A percentile compares a stretch with the other conserved stretches of the same genome.
phyloP scores from a whole-genome alignment of 1,140 invertebrate genomes.

The Himalopsyche phryganea region DNA sequence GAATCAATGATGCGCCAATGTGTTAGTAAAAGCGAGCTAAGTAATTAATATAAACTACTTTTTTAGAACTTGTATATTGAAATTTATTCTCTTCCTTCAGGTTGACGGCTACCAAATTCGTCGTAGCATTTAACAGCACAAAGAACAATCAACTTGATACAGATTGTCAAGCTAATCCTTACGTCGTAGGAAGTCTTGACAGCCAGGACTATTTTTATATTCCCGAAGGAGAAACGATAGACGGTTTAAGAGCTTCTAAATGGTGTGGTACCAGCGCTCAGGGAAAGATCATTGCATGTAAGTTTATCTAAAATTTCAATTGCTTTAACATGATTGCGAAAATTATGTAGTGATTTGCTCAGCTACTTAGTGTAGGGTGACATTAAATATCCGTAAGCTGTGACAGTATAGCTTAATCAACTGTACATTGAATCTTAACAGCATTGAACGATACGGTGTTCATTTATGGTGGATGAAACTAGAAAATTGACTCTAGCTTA shows the following conservation, averaged over 20 bases:
- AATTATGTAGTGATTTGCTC: not conserved
- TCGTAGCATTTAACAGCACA: constrained; percentile 39
- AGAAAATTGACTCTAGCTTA: not conserved
- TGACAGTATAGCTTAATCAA: not conserved
- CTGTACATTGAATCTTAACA: not conserved
- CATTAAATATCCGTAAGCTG: not conserved
- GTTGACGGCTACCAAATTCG: constrained; percentile 43
- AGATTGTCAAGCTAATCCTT: constrained; percentile 45
- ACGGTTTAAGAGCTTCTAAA: constrained; percentile 45
- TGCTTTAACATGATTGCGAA: not conserved
- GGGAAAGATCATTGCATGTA: constrained; percentile 47
- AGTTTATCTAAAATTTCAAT: too few species aligned
- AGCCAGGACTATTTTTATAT: constrained; percentile 54
- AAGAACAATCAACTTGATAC: constrained; percentile 44
- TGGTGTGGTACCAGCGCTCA: constrained; percentile 45
- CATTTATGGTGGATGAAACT: not conserved
- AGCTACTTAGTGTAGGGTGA: not conserved
- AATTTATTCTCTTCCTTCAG: too few species aligned
- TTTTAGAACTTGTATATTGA: too few species aligned
- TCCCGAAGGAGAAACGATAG: constrained; percentile 48
- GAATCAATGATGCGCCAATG: too few species aligned
- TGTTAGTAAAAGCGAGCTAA: too few species aligned
- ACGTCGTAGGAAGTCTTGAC: constrained; percentile 38
- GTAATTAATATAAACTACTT: too few species aligned
- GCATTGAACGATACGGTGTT: not conserved